Evolutionary conservation across 2,797 vertebrate genomes (phyloP), one percentile per base, ranked within the genome.

Genomic region (Enteromius fasciolatus): DNA sequence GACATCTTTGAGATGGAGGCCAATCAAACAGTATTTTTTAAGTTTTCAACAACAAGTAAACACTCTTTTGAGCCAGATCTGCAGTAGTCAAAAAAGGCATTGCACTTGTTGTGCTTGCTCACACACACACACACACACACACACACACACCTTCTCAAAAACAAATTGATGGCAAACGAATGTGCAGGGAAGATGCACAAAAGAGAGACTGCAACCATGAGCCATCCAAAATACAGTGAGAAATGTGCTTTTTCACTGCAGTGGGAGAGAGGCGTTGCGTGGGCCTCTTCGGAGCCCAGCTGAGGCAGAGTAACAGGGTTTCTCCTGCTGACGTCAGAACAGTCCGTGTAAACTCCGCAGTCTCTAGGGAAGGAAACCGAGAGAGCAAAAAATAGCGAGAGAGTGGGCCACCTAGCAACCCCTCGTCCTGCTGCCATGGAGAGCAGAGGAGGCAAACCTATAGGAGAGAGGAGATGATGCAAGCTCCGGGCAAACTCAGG

Each of bases 401-500:
- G 57, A 77, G 12, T 2, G 18, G 66, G 73, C 57, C 46, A 80
- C 48, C 48, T 25, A 76, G 50, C 73, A 82, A 82, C 46, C 46
- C 73, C 39, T 61, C 50, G 3, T 33, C 48, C 80, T 57, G 50
- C 81, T 67, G 48, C 63, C 63, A 76, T 18, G 64, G 73, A 82
- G 46, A 33, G 63, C 20, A 28, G 31, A 74, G 39, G 48, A 33
- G 46, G 39, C 36, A 72, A 70, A 64, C 73, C 28, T 54, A 36
- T 33, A n/a, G 52, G 41, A 75, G 70, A 63, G 28, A 54, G 64
- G 46, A 41, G 77, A 72, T 86, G 82, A 86, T 86, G 83, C 73
- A 88, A 85, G 50, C 68, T 44, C 57, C 12, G 54, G 78, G 84
- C 86, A 87, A 87, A 84, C 80, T 77, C 50, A 74, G 84, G 87